These are phyloP conservation scores for Pentalonia nigronervosa DNA, from an alignment of 1,140 invertebrate genomes.

Conservation along the genomic window DNA sequence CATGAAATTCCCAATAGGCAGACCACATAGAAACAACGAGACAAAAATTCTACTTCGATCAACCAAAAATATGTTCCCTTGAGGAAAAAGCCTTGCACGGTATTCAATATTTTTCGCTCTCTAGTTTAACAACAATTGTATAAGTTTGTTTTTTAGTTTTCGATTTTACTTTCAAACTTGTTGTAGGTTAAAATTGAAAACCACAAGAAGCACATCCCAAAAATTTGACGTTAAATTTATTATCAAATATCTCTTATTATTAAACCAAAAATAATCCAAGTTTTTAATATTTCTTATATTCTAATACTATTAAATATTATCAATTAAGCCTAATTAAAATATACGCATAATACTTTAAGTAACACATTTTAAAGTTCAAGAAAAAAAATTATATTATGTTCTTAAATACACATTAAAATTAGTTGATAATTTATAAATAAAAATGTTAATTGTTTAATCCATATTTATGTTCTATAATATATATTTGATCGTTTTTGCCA, in stretches of 20 bases:
- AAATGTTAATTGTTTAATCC: no score
- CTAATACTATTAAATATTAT: neutral
- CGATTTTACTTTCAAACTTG: neutral
- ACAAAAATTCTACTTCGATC: neutral
- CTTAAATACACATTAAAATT: neutral
- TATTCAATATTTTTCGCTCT: neutral
- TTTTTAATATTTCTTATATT: neutral
- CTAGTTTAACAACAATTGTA: neutral
- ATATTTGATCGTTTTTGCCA: no score
- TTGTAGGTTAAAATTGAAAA: neutral
- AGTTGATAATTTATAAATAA: neutral
- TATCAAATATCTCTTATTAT: neutral
- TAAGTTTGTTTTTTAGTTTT: constrained; percentile 8
- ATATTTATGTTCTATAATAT: no score
- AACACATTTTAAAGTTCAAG: neutral
- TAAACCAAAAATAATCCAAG: neutral
- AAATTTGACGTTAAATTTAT: neutral
- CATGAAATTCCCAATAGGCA: neutral
- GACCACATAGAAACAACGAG: neutral
- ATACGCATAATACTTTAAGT: neutral
- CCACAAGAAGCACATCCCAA: neutral
- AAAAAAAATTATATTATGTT: neutral
- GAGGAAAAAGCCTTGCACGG: neutral
- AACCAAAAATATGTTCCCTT: neutral
- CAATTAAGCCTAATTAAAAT: neutral